Base-by-base conservation (phyloP, 2,888 invertebrate genomes). In the Sericinus montela region DNA sequence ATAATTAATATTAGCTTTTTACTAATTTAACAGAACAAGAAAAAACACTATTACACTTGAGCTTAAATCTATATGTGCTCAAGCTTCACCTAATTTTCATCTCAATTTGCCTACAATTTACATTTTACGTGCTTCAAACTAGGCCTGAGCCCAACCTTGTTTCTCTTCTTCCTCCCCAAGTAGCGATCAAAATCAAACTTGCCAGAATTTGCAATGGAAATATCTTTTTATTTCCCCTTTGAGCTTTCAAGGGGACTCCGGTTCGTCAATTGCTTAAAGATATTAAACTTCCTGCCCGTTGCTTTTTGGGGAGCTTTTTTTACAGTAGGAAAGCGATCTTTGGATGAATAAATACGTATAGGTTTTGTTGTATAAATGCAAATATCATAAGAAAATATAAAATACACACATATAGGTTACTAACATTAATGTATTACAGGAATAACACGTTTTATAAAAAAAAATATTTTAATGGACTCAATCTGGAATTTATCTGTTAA, bases 171-270 rank as follows among this genome's bases (percentile, higher is more conserved):
- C 55, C 60, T 62, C 62, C 62, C 66, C 53, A 67, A 75, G 72
- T 65, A 70, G 65, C 75, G 70, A 76, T 77, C 75, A 71, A 74
- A 62, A 60, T 60, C 62, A 60, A 61, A 65, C 62, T 63, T 59
- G 56, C 56, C 49, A 48, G 54, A 63, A 65, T 65, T 65, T 65
- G 65, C 63, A 65, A 65, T 60, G 70, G 70, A 67, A 75, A 76
- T 77, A 66, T 63, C 66, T 72, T 77, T 75, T 75, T 75, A 75
- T 75, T 75, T 74, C 65, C 68, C 72, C 71, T 74, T 71, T 72
- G 72, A 76, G 72, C 71, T 67, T 73, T 69, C 62, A 67, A 63
- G 70, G 71, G 69, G 65, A 64, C 54, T 60, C 49, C 62, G 65
- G 63, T 60, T 68, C 70, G 69, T 72, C 75, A 71, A 72, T 67